These are phyloP conservation scores for Archocentrus centrarchus DNA, from an alignment of 2,113 vertebrate genomes.

Conservation along the genomic window DNA sequence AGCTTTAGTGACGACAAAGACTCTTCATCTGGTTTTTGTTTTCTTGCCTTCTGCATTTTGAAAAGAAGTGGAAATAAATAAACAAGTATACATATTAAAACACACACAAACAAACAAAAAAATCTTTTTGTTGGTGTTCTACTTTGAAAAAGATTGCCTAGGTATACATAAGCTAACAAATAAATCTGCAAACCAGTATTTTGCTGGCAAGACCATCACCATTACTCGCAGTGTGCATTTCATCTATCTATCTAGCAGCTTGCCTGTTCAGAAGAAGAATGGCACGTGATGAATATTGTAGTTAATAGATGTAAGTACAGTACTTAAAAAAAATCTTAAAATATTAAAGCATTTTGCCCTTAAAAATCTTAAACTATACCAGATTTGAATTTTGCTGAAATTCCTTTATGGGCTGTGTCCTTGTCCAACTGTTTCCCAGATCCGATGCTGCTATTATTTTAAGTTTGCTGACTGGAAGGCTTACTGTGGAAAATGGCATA, in stretches of 20 bases:
- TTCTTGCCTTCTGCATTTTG: slow-evolving; percentile 30
- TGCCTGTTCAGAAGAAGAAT: not conserved
- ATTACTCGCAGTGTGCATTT: not conserved
- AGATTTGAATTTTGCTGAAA: not conserved
- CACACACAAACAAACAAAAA: too few species aligned
- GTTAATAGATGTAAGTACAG: not conserved
- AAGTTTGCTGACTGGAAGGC: too few species aligned
- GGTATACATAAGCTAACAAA: not conserved
- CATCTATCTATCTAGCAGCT: not conserved
- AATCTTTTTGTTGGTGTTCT: slow-evolving; percentile 11
- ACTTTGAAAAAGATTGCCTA: not conserved
- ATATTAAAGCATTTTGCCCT: not conserved
- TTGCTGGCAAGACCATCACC: not conserved
- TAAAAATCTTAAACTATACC: not conserved
- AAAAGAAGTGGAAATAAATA: slow-evolving; percentile 9
- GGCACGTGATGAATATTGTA: too few species aligned
- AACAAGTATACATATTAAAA: not conserved
- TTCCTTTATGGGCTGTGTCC: not conserved
- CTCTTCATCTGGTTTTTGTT: slow-evolving; percentile 4
- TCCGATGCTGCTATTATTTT: not conserved
- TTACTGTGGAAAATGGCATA: too few species aligned
- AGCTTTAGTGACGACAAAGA: slow-evolving; percentile 38
- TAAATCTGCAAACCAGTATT: not conserved
- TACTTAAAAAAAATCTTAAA: too few species aligned
- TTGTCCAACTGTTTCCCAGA: not conserved